Base-by-base conservation (phyloP, 2,113 vertebrate genomes). In the Calyptommatus sinebrachiatus region DNA sequence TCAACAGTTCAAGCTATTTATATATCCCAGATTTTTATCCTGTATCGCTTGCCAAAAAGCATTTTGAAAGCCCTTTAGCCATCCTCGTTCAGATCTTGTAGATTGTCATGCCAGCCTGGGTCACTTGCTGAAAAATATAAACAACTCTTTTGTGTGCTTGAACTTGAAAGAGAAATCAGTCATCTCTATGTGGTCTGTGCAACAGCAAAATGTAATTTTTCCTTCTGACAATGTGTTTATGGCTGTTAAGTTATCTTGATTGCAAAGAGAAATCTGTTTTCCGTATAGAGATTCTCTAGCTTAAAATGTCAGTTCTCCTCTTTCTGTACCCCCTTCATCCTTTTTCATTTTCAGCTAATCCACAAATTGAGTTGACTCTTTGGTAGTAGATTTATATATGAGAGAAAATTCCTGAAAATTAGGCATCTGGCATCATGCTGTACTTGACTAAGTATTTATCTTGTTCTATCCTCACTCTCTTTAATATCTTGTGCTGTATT, bases 161-260 rank as follows among this genome's bases (percentile, higher is more conserved):
- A 93, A 93, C 85, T 93, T 92, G 88, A 93, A 94, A 94, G 71
- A 83, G 80, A 91, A 91, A 91, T 91, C 91, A 94, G 88, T 94
- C 89, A 93, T 92, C 92, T 94, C 83, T 91, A 87, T 86, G 91
- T 85, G 84, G 94, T 91, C 89, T 91, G 85, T 85, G 88, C 90
- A 90, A 81, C 73, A 92, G 91, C 76, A 91, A 93, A 94, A 93
- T 87, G 91, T 89, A 91, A 91, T 94, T 95, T 95, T 93, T 92
- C 74, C 87, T 81, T 86, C 84, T 94, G 91, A 94, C 91, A 93
- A 86, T 2, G 73, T 93, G 90, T 93, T 90, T 92, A 92, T 90
- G 87, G 86, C 92, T 92, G 88, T 91, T 94, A 94, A 91, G 88
- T 83, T 92, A 89, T 92, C 90, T 91, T 91, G 93, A 95, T 94